These are phyloP conservation scores for Drosophila yakuba DNA, from an alignment of 1,140 invertebrate species.

Conservation along the genomic window DNA sequence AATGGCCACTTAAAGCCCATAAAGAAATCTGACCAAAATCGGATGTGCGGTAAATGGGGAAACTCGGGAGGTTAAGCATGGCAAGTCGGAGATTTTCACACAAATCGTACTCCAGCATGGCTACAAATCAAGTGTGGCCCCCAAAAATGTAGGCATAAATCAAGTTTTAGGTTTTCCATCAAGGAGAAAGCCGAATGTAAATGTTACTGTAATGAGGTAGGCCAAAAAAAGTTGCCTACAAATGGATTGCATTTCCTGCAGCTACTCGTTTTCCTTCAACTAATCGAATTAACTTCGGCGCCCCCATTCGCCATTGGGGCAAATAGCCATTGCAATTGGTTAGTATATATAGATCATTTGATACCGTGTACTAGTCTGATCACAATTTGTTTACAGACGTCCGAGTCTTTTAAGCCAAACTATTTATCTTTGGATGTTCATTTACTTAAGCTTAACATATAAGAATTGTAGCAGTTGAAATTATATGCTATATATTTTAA, in stretches of 20 bases:
- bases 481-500: too few species aligned
- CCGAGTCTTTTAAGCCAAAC: too few species aligned
- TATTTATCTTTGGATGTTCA: too few species aligned
- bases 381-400: too few species aligned
- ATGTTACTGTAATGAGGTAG: constrained; percentile 31
- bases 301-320: not conserved
- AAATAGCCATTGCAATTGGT: too few species aligned
- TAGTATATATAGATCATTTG: not conserved
- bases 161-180: constrained; percentile 14
- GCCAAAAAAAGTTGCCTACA: constrained; percentile 26
- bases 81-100: not conserved
- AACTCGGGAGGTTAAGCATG: not conserved
- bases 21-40: constrained; percentile 28
- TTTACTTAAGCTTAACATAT: too few species aligned
- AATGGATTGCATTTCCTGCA: constrained; percentile 44
- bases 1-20: constrained; percentile 46
- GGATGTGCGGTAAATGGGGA: not conserved
- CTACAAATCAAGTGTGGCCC: constrained; percentile 29
- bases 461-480: too few species aligned
- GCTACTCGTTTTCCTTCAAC: constrained; percentile 12
- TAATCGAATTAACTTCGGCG: constrained; percentile 31
- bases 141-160: constrained; percentile 26
- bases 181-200: constrained; percentile 11
- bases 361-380: not conserved
- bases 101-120: not conserved